Evolutionary conservation across 2,888 invertebrate species (phyloP).

Genomic region (Hybos culiciformis): DNA sequence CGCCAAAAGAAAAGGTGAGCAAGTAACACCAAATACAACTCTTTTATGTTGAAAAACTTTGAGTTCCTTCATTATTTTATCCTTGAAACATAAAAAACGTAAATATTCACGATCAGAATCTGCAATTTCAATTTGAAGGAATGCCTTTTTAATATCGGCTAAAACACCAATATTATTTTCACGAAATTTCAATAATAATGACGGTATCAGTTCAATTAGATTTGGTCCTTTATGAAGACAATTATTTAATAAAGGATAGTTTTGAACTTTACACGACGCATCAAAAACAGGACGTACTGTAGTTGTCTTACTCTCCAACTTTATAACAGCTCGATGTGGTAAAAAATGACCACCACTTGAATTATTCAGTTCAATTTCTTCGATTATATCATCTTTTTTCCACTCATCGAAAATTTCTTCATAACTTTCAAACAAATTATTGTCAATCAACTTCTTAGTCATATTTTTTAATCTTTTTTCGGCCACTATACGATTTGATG

Average conservation of each 20-base stretch:
- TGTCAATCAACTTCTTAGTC: neutral
- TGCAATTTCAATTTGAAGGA: conserved; percentile 1
- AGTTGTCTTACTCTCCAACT: neutral
- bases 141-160: conserved; percentile 1
- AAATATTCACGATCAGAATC: too few species aligned
- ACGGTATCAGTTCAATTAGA: neutral
- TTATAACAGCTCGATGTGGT: conserved; percentile 1
- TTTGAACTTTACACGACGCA: neutral
- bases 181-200: neutral
- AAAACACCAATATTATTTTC: neutral
- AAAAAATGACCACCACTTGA: neutral
- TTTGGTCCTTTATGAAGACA: neutral
- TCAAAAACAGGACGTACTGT: too few species aligned
- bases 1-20: neutral
- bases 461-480: conserved; percentile 5
- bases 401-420: too few species aligned
- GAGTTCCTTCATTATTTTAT: too few species aligned
- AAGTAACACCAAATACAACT: neutral
- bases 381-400: neutral
- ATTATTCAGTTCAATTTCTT: too few species aligned
- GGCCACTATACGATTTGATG: conserved; percentile 4
- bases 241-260: neutral
- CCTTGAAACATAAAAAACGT: too few species aligned
- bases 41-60: too few species aligned
- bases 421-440: neutral